Evolutionary conservation across 2,113 vertebrate genomes (phyloP), one percentile per base, ranked within the genome.

Genomic region (Ptyas mucosa): DNA sequence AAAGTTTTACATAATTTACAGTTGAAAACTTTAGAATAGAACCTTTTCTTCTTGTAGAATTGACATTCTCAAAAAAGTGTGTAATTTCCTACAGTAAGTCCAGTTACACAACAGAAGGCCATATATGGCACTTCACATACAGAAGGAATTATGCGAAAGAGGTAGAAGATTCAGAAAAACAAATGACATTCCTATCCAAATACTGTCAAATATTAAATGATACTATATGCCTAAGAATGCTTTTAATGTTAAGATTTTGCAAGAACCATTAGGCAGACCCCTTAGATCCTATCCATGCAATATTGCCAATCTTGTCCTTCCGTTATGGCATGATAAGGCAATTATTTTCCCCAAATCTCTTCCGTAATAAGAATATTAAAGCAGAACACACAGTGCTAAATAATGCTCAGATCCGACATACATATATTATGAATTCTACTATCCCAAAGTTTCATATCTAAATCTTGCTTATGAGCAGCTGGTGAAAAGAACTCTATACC

Each of bases 151-250:
- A 93, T 75, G 89, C 24, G 89, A 92, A 96, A 96, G 96, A 97
- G 96, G 97, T 97, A 97, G 96, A 95, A 95, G 92, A 94, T 94
- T 96, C 91, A 95, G 96, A 97, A 96, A 95, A 94, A 95, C 91
- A 26, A 0, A 1, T 93, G 89, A 93, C 95, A 90, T 88, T 96
- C 91, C 96, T 81, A 69, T 75, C 58, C 91, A 85, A 91, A 94
- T 89, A 94, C 20, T 57, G 86, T 90, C 91, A 95, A 91, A 91
- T 92, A 94, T 89, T 61, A 34, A 20, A 85, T 7, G 0, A 58
- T 90, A n/a, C 93, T 94, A 10, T 95, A 94, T 95, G 92, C 90
- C 89, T 64, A 91, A 26, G 89, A 91, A 75, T 91, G 90, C 91
- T 95, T 54, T 86, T 53, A 61, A 61, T 21, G 43, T 39, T 39